A percentile compares a stretch with the other conserved stretches of the same genome.
Conservation (phyloP, 1,140 invertebrate species). For the Drosophila oshimai region DNA sequence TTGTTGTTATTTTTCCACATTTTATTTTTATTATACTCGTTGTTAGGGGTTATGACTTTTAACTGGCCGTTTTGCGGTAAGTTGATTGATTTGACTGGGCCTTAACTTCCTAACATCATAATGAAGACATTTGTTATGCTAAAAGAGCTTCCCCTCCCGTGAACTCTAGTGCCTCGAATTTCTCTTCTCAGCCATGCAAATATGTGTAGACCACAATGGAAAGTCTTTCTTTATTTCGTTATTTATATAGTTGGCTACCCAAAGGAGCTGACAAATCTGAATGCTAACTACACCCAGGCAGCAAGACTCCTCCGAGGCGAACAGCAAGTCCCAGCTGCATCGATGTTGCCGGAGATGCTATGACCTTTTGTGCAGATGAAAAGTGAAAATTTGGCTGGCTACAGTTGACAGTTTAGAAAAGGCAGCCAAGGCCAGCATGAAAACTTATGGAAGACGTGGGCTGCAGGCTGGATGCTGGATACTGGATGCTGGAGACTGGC, state of each 20-base stretch:
- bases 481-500: constrained; percentile 54
- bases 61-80: constrained; percentile 19
- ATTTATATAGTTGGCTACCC: constrained; percentile 23
- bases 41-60: constrained; percentile 32
- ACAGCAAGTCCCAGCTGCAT: constrained; percentile 21
- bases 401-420: constrained; percentile 78
- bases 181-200: constrained; percentile 37
- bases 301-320: background rate
- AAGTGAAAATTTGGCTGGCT: constrained; percentile 66
- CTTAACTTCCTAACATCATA: constrained; percentile 16
- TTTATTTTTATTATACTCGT: constrained; percentile 12
- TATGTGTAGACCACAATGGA: constrained; percentile 36
- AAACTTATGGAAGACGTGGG: constrained; percentile 38
- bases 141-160: constrained; percentile 1
- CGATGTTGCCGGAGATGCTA: constrained; percentile 22
- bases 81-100: constrained; percentile 24
- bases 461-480: too few species aligned
- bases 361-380: constrained; percentile 70
- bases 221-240: constrained; percentile 10
- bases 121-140: constrained; percentile 22
- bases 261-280: constrained; percentile 62
- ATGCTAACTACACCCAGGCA: constrained; percentile 56
- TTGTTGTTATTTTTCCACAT: constrained; percentile 26
- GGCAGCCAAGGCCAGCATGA: constrained; percentile 52
- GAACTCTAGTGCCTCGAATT: constrained; percentile 1